phyloP scores from a whole-genome alignment of 2,888 invertebrate species.

The Willowsia nigromaculata region DNA sequence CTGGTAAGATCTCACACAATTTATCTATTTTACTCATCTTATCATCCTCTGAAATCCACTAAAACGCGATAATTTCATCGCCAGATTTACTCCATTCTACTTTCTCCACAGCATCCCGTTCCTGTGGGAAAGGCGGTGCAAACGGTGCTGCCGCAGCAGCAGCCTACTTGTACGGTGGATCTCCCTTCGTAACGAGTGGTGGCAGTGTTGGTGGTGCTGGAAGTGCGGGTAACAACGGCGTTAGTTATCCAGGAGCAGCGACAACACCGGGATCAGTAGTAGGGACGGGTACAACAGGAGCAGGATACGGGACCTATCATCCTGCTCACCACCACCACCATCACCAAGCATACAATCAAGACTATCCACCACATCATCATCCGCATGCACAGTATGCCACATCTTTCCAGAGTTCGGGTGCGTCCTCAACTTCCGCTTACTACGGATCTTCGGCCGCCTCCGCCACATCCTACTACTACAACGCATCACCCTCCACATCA shows the following conservation, averaged over 20 bases:
- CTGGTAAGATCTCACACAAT: constrained; percentile 73
- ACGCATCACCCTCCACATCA: constrained; percentile 77
- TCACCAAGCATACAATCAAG: constrained; percentile 76
- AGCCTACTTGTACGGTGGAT: constrained; percentile 76
- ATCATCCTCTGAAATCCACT: no score
- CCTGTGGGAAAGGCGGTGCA: constrained; percentile 73
- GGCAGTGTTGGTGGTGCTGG: constrained; percentile 34
- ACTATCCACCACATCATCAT: constrained; percentile 69
- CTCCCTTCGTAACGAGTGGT: constrained; percentile 70
- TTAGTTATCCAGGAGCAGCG: constrained; percentile 48
- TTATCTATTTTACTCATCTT: constrained; percentile 12
- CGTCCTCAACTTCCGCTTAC: constrained; percentile 74
- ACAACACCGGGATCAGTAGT: constrained; percentile 23
- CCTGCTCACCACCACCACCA: constrained; percentile 45
- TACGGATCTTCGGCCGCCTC: constrained; percentile 76
- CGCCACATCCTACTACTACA: constrained; percentile 78
- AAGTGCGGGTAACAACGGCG: constrained; percentile 15
- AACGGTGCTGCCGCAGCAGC: constrained; percentile 51
- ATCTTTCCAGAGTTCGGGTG: constrained; percentile 72
- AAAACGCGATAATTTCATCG: no score
- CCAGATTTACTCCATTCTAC: no score
- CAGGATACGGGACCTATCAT: constrained; percentile 67
- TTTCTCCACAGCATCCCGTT: constrained; percentile 53
- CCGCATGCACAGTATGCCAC: constrained; percentile 76
- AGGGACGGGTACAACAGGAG: background rate